Base-by-base conservation (phyloP, 2,797 vertebrate genomes). In the Enteromius anoplus region DNA sequence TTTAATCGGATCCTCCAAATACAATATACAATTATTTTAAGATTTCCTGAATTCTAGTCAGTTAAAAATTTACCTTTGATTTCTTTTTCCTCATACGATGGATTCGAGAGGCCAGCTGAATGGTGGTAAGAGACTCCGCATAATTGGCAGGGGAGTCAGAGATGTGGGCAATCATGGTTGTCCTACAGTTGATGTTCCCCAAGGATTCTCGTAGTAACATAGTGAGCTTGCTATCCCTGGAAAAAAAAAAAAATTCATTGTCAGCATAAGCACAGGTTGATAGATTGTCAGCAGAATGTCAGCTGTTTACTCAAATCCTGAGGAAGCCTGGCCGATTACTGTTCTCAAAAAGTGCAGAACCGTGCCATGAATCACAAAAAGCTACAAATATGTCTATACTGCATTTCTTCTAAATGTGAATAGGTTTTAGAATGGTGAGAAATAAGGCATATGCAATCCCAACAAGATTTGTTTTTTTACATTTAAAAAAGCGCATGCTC, bases 111-210 rank as follows among this genome's bases (percentile, higher is more conserved):
- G 98, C 98, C n/a, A 99, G 95, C 93, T 99, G 98, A 90, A 98
- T 93, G 0, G 98, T 99, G 90, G 93, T 96, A 86, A 99, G 97
- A 1, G 97, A 98, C 89, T 99, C 98, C 29, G 96, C 93, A 3
- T 98, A 98, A 93, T 94, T 94, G 85, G 93, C 93, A 0, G 97
- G 96, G 2, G 96, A 96, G 77, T 98, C 96, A 0, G 98, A 99
- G 91, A 99, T 95, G 86, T 99, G 98, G 0, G 97, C 97, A 62
- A 99, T 98, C 98, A 99, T 99, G 85, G 97, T 99, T 86, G 97
- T 96, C 85, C 97, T 94, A 90, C 98, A 99, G 95, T 95, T 96
- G 90, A 97, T 95, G 90, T 98, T 96, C 87, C 97, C 97, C 89
- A 99, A 96, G 2, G 97, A 97, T 91, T 99, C 98, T 88, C 95